Conservation (phyloP, 2,113 vertebrate genomes). For the Chaenogobius annularis region DNA sequence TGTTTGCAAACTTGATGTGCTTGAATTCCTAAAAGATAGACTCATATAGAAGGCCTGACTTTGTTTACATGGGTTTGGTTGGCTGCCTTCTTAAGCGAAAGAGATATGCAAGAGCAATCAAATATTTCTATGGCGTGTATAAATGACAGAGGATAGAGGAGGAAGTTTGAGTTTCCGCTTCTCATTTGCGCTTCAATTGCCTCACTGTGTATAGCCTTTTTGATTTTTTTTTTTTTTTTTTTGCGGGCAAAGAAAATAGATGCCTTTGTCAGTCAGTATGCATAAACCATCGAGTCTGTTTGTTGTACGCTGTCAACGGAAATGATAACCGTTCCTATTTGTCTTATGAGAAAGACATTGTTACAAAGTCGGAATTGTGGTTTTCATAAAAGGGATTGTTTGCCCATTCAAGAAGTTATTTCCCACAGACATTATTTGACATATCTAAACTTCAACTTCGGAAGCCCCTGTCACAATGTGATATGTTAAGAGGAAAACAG, state of each 20-base stretch:
- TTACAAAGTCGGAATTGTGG: slow-evolving; percentile 62
- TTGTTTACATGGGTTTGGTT: slow-evolving; percentile 57
- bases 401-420: slow-evolving; percentile 67
- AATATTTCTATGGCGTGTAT: slow-evolving; percentile 71
- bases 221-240: slow-evolving; percentile 28
- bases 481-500: slow-evolving; percentile 56
- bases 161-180: slow-evolving; percentile 71
- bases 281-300: slow-evolving; percentile 68
- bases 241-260: slow-evolving; percentile 67
- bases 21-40: slow-evolving; percentile 68
- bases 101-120: slow-evolving; percentile 75
- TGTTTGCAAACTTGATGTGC: slow-evolving; percentile 62
- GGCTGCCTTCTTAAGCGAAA: slow-evolving; percentile 66
- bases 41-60: slow-evolving; percentile 58
- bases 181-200: slow-evolving; percentile 77
- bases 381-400: slow-evolving; percentile 58
- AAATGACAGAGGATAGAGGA: slow-evolving; percentile 64
- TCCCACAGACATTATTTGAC: slow-evolving; percentile 52
- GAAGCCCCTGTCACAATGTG: slow-evolving; percentile 40
- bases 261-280: slow-evolving; percentile 76
- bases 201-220: slow-evolving; percentile 70
- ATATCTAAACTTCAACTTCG: slow-evolving; percentile 40
- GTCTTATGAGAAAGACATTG: slow-evolving; percentile 63
- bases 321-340: slow-evolving; percentile 74
- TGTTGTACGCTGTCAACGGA: slow-evolving; percentile 69